A percentile compares a stretch with the other conserved stretches of the same genome.
These are phyloP conservation scores for Scleropages formosus DNA, from an alignment of 2,797 vertebrate genomes.

Conservation along the genomic window DNA sequence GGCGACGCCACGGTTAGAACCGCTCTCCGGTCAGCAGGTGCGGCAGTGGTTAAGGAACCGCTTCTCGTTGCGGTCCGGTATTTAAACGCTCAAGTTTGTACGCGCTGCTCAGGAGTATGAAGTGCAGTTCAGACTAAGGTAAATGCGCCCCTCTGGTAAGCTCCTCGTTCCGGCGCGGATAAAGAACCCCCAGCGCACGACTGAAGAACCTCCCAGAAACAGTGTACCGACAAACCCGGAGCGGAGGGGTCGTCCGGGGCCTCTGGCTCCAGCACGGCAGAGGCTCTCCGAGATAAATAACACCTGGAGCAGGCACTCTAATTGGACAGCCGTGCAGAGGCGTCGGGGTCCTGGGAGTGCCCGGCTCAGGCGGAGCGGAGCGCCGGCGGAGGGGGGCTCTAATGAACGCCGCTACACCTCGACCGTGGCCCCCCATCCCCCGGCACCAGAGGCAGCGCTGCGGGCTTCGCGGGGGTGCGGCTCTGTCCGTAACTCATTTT, in stretches of 20 bases:
- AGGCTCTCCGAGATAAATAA: neutral
- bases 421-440: too few species aligned
- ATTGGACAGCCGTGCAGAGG: neutral
- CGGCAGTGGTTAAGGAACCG: neutral
- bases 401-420: neutral
- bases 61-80: too few species aligned
- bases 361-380: neutral
- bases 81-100: too few species aligned
- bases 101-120: too few species aligned
- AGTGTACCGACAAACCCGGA: neutral
- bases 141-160: neutral
- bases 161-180: neutral
- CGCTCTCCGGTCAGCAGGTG: neutral
- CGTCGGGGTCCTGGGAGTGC: neutral
- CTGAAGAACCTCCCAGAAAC: neutral
- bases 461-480: neutral
- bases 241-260: neutral
- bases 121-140: neutral
- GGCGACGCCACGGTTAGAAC: neutral
- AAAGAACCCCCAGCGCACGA: neutral
- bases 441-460: neutral
- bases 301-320: neutral
- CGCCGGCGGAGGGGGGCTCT: neutral
- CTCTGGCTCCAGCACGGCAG: neutral
- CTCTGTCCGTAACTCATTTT: neutral